Base-by-base conservation (phyloP, 1,140 invertebrate species). In the Drosophila athabasca region DNA sequence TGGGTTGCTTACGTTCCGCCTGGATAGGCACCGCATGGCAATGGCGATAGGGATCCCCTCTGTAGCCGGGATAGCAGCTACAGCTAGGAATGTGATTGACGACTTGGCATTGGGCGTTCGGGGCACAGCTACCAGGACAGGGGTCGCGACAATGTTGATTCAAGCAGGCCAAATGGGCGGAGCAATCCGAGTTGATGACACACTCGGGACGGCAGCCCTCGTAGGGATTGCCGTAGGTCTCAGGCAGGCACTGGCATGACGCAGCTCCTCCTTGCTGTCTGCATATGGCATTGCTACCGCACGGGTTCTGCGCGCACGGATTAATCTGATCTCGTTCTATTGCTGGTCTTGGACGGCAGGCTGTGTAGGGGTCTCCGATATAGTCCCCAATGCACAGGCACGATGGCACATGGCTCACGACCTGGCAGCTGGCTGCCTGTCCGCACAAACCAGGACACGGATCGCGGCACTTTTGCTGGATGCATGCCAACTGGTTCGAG, bases 141-240 rank as follows among this genome's bases (percentile, higher is more conserved):
- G 96, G 96, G 92, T 97, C 95, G 57, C 93, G 93, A 90, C 97
- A 97, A 92, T 96, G 96, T 76, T 95, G 95, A 83, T 94, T 94
- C 39, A 95, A 94, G 85, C 96, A 98, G 50, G 96, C 94, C 81
- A 94, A 93, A 53, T 94, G 94, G 13, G 95, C 93, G 1, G 95
- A 91, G 92, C 96, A 97, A 77, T 97, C 96, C 2, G 95, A 94
- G 82, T 96, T 95, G 2, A 95, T 92, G 2, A 95, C 93, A 89
- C 96, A 97, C 92, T 96, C 95, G 7, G 96, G 96, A 70, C 95
- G 93, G 76, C 96, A 96, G 52, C 94, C 94, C 92, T 93, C 91
- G 66, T 95, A 88, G 35, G 95, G 95, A 80, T 94, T 93, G 50
- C 94, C 94, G 48, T 93, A 92, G 76, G 94, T 94, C 43, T 93